These are phyloP conservation scores for Aphidius ervi DNA, from an alignment of 1,140 invertebrate genomes.

Conservation along the genomic window DNA sequence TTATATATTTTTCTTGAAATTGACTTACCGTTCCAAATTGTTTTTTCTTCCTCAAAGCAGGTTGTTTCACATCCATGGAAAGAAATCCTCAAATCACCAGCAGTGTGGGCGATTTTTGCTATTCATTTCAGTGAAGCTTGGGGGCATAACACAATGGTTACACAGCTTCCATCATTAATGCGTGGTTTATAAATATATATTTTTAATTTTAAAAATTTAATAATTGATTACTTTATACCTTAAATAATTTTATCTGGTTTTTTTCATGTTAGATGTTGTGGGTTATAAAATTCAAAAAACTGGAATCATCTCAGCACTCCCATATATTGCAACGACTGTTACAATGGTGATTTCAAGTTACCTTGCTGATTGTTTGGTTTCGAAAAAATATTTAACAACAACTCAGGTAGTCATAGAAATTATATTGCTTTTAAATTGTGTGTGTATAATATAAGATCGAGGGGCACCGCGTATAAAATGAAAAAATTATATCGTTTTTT, in stretches of 20 bases:
- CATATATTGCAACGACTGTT: conserved; percentile 81
- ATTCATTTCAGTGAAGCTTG: conserved; percentile 94
- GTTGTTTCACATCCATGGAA: conserved; percentile 72
- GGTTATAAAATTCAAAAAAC: conserved; percentile 69
- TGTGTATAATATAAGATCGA: too few species aligned
- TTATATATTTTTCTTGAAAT: background rate
- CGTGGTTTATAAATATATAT: conserved; percentile 57
- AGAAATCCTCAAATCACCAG: conserved; percentile 71
- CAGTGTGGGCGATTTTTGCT: conserved; percentile 86
- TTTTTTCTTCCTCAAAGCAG: conserved; percentile 19
- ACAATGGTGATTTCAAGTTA: conserved; percentile 73
- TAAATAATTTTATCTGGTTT: too few species aligned
- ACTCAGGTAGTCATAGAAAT: conserved; percentile 54
- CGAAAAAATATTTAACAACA: conserved; percentile 61
- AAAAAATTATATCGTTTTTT: background rate
- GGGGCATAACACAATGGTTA: conserved; percentile 91
- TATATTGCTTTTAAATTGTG: background rate
- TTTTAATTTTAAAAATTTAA: background rate
- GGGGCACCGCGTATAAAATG: too few species aligned
- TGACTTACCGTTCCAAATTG: background rate
- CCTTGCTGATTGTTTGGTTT: conserved; percentile 72
- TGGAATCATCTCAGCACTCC: conserved; percentile 76
- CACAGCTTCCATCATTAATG: conserved; percentile 87
- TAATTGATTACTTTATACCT: too few species aligned
- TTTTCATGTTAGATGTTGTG: conserved; percentile 59